Percentiles rank a stretch among this genome's conserved stretches.
These are phyloP conservation scores for Drosophila suzukii DNA, from an alignment of 1,140 invertebrate genomes.

Conservation along the genomic window DNA sequence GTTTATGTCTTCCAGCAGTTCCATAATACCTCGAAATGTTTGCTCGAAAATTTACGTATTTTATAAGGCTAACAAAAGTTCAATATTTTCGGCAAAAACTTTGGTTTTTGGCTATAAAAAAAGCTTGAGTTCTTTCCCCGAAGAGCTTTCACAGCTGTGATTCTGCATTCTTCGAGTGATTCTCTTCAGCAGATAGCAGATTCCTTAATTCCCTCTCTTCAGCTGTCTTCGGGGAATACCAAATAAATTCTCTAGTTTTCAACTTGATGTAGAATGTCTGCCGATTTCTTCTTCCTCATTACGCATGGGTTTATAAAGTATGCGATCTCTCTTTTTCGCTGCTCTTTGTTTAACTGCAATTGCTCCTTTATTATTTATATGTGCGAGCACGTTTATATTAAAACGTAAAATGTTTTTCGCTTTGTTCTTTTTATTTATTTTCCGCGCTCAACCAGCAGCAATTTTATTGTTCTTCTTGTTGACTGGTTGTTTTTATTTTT, in stretches of 20 bases:
- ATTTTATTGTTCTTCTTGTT: constrained; percentile 48
- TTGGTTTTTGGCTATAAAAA: constrained; percentile 9
- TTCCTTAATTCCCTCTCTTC: constrained; percentile 5
- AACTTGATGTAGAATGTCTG: constrained; percentile 1
- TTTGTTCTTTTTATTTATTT: constrained; percentile 51
- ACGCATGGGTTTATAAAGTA: constrained; percentile 6
- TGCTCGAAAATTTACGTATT: not conserved
- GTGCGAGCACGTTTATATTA: constrained; percentile 49
- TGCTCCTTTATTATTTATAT: constrained; percentile 45
- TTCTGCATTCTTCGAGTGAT: constrained; percentile 5
- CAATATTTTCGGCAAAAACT: constrained; percentile 7
- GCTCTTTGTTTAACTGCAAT: constrained; percentile 50
- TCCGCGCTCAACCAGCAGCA: constrained; percentile 33
- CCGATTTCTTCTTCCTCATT: constrained; percentile 40
- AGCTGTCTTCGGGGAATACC: constrained; percentile 34
- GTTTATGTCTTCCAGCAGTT: not conserved
- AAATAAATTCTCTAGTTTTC: constrained; percentile 32
- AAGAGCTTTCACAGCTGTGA: constrained; percentile 18
- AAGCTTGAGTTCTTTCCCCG: constrained; percentile 8
- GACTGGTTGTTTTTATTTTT: constrained; percentile 6
- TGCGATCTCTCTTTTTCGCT: not conserved
- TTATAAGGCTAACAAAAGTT: constrained; percentile 1
- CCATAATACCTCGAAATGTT: constrained; percentile 3
- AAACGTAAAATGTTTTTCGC: constrained; percentile 56
- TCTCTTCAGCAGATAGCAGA: constrained; percentile 19